Percentiles rank a stretch among this genome's conserved stretches.
Conservation (phyloP, 1,140 invertebrate genomes). For the Lepidurus arcticus region DNA sequence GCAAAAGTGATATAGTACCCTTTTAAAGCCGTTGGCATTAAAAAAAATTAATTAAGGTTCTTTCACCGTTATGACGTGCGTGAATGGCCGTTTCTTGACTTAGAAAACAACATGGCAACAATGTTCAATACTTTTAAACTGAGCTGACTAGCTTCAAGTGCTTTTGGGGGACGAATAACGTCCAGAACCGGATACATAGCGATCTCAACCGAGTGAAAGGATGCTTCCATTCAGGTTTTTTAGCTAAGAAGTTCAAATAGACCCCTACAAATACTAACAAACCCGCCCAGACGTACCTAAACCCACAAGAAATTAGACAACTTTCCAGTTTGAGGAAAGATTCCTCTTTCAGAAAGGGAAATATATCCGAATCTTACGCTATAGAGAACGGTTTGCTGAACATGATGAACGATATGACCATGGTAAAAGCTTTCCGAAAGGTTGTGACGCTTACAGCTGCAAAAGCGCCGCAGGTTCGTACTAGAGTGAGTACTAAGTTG, state of each 20-base stretch:
- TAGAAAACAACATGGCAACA: background rate
- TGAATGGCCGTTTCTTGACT: background rate
- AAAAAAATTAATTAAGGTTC: too few relatives aligned
- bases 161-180: background rate
- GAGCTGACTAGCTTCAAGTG: conserved; percentile 18
- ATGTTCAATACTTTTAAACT: background rate
- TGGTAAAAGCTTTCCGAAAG: conserved; percentile 80
- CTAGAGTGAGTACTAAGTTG: conserved; percentile 81
- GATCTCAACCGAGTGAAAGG: background rate
- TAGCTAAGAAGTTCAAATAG: conserved; percentile 83
- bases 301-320: conserved; percentile 42
- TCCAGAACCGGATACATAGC: background rate
- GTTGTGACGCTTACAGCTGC: conserved; percentile 78
- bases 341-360: conserved; percentile 34
- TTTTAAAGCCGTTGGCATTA: too few relatives aligned
- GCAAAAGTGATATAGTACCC: too few relatives aligned
- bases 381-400: conserved; percentile 92
- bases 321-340: background rate
- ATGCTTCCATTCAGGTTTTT: conserved; percentile 46
- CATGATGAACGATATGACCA: conserved; percentile 84
- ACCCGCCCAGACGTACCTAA: conserved; percentile 84
- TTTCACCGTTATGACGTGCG: too few relatives aligned
- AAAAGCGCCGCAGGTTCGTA: conserved; percentile 79
- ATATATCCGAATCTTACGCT: conserved; percentile 60
- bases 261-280: conserved; percentile 79